Percentiles rank a stretch among this genome's conserved stretches.
These are phyloP conservation scores for Scaptodrosophila lebanonensis DNA, from an alignment of 1,140 invertebrate species.

Conservation along the genomic window DNA sequence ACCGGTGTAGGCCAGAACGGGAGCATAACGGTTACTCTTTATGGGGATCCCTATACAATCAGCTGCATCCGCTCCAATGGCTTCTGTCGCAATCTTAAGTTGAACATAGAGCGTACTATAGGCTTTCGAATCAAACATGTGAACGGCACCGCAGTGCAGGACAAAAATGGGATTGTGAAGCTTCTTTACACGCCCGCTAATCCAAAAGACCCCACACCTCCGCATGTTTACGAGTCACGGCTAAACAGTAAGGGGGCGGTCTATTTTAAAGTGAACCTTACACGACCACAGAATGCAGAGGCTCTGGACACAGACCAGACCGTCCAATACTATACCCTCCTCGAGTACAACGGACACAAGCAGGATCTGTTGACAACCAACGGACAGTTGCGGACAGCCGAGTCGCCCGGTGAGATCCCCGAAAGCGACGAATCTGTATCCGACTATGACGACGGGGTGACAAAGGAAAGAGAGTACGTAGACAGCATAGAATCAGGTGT, in stretches of 20 bases:
- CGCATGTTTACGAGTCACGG: background rate
- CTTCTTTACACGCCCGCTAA: background rate
- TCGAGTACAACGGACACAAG: no score
- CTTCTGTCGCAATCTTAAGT: background rate
- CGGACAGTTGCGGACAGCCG: no score
- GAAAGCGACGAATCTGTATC: no score
- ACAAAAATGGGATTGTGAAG: background rate
- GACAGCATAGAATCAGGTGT: no score
- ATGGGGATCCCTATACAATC: background rate
- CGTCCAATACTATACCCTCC: no score
- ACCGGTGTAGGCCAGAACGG: background rate
- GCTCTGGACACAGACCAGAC: no score
- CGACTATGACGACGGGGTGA: no score
- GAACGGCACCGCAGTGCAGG: background rate
- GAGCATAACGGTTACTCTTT: background rate
- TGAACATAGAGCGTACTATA: background rate
- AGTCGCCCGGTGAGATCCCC: no score
- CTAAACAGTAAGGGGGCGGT: background rate
- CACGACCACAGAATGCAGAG: no score
- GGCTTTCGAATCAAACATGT: background rate
- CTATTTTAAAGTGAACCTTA: constrained; percentile 6
- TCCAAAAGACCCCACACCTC: background rate
- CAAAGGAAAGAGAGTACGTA: no score
- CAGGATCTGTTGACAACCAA: no score
- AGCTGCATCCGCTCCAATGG: background rate